Base-by-base conservation (phyloP, 2,888 invertebrate genomes). In the Prenolepis imparis region DNA sequence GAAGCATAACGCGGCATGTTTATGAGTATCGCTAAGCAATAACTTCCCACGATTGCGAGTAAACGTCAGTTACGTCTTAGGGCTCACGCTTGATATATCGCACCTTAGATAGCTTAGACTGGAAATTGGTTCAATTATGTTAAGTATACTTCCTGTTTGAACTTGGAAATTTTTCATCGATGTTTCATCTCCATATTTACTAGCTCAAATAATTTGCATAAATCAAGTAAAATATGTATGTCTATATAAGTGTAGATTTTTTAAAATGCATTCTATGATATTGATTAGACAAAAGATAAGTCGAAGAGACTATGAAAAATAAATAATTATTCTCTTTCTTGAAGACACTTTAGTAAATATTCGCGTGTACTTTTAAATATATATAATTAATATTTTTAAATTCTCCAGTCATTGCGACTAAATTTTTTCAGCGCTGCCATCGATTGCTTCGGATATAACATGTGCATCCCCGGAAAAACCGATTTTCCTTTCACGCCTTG, bases 401-500 rank as follows among this genome's bases (percentile, higher is more conserved):
- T 28, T 32, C 12, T 67, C 5, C 24, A 21, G 12, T 70, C 70
- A 24, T 3, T 9, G 57, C 57, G 24, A 39, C 24, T 24, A 18
- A 39, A 72, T 72, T 39, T 57, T 39, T 9, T 52, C 11, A 24
- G 8, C 8, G 73, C 15, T n/a, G 5, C 1, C 15, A 32, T 32
- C 61, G 15, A 74, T 44, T 41, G 32, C 15, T 15, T 41, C 5
- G 41, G 11, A 63, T 21, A n/a, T 41, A 59, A 41, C 73, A 15
- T 3, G 28, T 3, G 44, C 61, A 44, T 2, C 61, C 21, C 63
- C 41, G n/a, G 28, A 39, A 52, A 48, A 48, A 57, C n/a, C 67
- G 24, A n/a, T 81, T 80, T 1, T 28, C 3, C 74, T 84, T 88
- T 78, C 66, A 63, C 41, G 36, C 32, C 4, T n/a, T 21, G 1